Evolutionary conservation across 2,113 vertebrate genomes (phyloP).

Genomic region (Scatophagus argus): DNA sequence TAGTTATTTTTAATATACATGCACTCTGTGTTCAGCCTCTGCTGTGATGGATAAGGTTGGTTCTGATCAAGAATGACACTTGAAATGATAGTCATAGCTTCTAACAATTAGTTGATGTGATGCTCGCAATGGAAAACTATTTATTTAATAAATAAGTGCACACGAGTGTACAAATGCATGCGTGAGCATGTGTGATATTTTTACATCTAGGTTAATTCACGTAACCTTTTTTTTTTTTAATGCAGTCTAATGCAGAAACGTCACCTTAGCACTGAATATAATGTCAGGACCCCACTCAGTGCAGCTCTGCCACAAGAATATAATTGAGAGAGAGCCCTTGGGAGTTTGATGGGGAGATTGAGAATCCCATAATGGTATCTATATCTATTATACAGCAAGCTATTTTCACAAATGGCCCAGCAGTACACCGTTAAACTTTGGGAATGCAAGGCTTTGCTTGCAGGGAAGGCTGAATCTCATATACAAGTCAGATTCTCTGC

Average conservation of each 20-base stretch:
- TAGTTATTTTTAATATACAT: constrained; percentile 50
- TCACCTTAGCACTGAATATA: constrained; percentile 70
- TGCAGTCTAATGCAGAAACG: constrained; percentile 71
- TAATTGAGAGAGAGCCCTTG: constrained; percentile 73
- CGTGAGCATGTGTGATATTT: constrained; percentile 42
- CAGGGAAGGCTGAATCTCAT: constrained; percentile 14
- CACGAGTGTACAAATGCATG: background rate
- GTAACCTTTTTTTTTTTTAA: constrained; percentile 69
- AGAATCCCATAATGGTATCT: constrained; percentile 66
- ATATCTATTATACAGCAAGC: constrained; percentile 51
- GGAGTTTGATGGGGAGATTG: constrained; percentile 68
- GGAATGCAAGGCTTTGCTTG: constrained; percentile 33
- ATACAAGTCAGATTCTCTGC: background rate
- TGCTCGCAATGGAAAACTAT: constrained; percentile 19
- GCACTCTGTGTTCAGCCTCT: constrained; percentile 1
- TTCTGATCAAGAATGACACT: constrained; percentile 43
- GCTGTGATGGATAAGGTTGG: background rate
- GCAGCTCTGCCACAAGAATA: constrained; percentile 51
- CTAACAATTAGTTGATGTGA: constrained; percentile 26
- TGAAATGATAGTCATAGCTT: constrained; percentile 43
- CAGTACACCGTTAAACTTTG: constrained; percentile 64
- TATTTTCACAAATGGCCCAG: constrained; percentile 56
- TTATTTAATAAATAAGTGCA: constrained; percentile 27
- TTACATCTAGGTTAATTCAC: constrained; percentile 73
- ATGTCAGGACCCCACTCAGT: constrained; percentile 68